Base-by-base conservation (phyloP, 2,797 vertebrate genomes). In the Anolis apletophallus region DNA sequence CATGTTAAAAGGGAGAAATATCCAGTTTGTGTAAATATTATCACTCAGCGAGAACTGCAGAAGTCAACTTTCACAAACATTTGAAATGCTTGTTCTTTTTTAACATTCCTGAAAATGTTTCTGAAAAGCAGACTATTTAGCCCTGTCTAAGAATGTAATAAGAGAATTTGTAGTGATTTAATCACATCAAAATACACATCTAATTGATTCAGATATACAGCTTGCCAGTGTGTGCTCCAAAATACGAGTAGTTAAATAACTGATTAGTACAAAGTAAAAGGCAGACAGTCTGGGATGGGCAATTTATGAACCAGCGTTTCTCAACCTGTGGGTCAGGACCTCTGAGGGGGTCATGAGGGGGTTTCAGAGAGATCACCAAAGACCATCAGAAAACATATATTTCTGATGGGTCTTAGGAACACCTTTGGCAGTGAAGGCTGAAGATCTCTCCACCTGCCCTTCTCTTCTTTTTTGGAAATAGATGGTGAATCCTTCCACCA, bases 81-180 rank as follows among this genome's bases (percentile, higher is more conserved):
- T 77, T 46, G 50, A 50, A 57, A 87, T 21, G 21, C 10, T n/a
- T 50, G 9, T 16, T 83, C 13, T 4, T 12, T 69, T 40, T n/a
- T n/a, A 3, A 77, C 26, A n/a, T 50, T 57, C 52, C 67, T n/a
- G 36, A 34, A 86, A 55, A 40, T 29, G 32, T 5, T 74, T 54
- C 11, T 81, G 32, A 40, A 55, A 55, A 21, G 23, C 6, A 21
- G 52, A 29, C 16, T 59, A 59, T 19, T 29, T 36, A 55, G 21
- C n/a, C n/a, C 21, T 69, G 23, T 74, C 34, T 72, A 82, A 74
- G 54, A 83, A 83, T 54, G n/a, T 74, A 68, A 26, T 85, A 71
- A 71, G 75, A 26, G 40, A 12, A 29, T 89, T 91, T 93, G 87
- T 34, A 36, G 84, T 84, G 52, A 79, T 6, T 46, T 83, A 81